These are phyloP conservation scores for Hapalemur alaotrensis DNA, from an alignment of 2,797 vertebrate species.

Conservation along the genomic window DNA sequence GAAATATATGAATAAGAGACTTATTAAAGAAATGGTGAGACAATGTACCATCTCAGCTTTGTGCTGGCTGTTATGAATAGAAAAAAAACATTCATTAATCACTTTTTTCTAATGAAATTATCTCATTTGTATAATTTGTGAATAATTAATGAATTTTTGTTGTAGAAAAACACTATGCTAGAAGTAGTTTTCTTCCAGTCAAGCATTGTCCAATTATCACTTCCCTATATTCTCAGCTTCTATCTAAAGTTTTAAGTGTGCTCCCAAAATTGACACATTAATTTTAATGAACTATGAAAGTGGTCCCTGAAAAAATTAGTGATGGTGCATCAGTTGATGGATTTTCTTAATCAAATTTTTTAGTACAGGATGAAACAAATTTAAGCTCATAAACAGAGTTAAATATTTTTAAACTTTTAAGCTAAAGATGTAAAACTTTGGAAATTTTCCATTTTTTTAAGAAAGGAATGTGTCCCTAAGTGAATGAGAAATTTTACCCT, in stretches of 20 bases:
- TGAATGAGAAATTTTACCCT: background rate
- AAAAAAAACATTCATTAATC: conserved; percentile 66
- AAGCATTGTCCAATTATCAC: background rate
- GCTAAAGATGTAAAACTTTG: background rate
- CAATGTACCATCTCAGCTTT: conserved; percentile 66
- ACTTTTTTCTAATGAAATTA: conserved; percentile 60
- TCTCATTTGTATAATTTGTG: conserved; percentile 70
- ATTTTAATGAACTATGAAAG: background rate
- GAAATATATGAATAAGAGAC: conserved; percentile 65
- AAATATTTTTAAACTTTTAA: background rate
- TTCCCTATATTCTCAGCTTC: background rate
- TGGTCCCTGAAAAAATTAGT: background rate
- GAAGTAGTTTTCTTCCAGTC: conserved; percentile 34
- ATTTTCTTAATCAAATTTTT: background rate
- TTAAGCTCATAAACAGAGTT: background rate
- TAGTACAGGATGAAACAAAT: background rate
- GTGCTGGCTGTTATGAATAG: conserved; percentile 62
- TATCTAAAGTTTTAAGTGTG: background rate
- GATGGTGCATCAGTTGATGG: background rate
- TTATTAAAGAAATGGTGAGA: conserved; percentile 67
- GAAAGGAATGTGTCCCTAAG: background rate
- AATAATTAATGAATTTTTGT: conserved; percentile 63
- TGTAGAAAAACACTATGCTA: conserved; percentile 34
- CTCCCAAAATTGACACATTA: background rate
- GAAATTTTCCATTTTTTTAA: background rate